These are phyloP conservation scores for Nycticebus coucang DNA, from an alignment of 2,113 vertebrate species.

Conservation along the genomic window DNA sequence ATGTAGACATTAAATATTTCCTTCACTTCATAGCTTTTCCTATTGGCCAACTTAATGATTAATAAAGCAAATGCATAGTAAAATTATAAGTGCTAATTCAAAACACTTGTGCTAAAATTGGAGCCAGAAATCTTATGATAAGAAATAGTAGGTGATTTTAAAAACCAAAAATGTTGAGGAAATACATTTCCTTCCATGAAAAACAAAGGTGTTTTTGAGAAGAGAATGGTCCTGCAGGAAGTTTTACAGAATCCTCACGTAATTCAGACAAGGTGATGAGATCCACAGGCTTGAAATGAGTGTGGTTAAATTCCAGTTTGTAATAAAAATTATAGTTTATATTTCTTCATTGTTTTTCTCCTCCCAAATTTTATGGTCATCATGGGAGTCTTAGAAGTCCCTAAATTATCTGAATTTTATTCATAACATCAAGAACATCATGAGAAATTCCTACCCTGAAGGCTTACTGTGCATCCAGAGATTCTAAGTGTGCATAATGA, in stretches of 20 bases:
- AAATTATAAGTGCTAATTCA: slow-evolving; percentile 54
- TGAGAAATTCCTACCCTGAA: not conserved
- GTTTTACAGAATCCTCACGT: not conserved
- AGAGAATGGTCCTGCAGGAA: not conserved
- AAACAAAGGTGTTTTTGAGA: slow-evolving; percentile 58
- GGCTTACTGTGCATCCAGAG: not conserved
- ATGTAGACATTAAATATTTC: slow-evolving; percentile 43
- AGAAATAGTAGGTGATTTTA: slow-evolving; percentile 45
- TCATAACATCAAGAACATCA: not conserved
- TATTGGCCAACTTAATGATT: slow-evolving; percentile 14
- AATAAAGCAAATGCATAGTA: slow-evolving; percentile 45
- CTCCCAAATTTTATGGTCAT: not conserved
- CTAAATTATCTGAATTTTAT: slow-evolving; percentile 30
- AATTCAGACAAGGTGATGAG: not conserved
- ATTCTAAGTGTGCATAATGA: not conserved
- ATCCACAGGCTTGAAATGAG: not conserved
- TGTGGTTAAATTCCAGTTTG: not conserved
- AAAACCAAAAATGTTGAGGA: slow-evolving; percentile 3
- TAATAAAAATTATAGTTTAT: not conserved
- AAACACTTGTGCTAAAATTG: slow-evolving; percentile 34
- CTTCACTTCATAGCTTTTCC: slow-evolving; percentile 29
- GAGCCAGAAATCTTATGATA: not conserved
- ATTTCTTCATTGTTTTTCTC: not conserved
- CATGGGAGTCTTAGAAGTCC: not conserved
- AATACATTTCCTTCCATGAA: slow-evolving; percentile 28